phyloP scores from a whole-genome alignment of 2,888 invertebrate species.

The Digitonthophagus gazella region DNA sequence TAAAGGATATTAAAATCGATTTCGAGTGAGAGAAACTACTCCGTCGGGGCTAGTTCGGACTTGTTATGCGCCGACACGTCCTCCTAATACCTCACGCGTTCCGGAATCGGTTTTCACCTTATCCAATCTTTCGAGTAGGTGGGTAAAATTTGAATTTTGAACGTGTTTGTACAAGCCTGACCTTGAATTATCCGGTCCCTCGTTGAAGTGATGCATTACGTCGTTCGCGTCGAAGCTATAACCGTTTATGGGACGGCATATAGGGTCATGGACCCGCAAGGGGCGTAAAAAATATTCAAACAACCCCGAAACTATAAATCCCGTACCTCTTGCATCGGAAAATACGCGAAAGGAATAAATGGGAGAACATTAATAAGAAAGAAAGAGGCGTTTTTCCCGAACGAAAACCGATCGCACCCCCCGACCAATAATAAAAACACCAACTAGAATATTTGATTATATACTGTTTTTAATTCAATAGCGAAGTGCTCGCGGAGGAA shows the following conservation, averaged over 20 bases:
- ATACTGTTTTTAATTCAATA: slow-evolving; percentile 53
- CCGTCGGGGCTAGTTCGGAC: too few species aligned
- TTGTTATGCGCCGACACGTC: background rate
- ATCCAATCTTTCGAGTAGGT: background rate
- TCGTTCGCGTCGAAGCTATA: background rate
- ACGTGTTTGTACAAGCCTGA: background rate
- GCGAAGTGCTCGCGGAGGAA: slow-evolving; percentile 51
- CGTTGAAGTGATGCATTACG: background rate
- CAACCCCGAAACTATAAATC: background rate
- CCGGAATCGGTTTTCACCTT: background rate
- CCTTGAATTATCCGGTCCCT: background rate
- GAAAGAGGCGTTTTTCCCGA: background rate
- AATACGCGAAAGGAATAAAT: background rate
- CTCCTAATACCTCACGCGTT: too few species aligned
- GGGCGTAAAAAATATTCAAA: background rate
- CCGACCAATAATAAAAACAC: background rate
- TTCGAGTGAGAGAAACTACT: too few species aligned
- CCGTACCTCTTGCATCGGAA: background rate
- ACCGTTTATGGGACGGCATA: background rate
- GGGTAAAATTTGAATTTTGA: background rate
- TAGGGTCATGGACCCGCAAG: background rate
- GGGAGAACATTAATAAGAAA: background rate
- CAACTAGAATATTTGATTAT: slow-evolving; percentile 44
- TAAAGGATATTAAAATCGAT: background rate
- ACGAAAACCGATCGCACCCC: background rate